phyloP scores from a whole-genome alignment of 2,797 vertebrate species.

The Coluber constrictor region DNA sequence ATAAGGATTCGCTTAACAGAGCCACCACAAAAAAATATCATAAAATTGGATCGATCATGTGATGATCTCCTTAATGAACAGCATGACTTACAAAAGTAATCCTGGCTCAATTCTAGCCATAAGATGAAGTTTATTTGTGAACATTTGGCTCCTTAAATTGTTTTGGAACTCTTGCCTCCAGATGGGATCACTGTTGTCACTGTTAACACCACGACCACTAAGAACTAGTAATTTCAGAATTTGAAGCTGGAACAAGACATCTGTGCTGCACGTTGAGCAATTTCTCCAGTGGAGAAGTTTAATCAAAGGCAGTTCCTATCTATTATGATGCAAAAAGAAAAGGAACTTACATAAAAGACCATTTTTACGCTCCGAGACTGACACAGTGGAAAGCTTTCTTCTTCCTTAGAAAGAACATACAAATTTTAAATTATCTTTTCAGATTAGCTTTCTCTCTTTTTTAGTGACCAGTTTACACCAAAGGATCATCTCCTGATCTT shows the following conservation, averaged over 20 bases:
- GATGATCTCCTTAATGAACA: too few species aligned
- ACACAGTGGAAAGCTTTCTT: conserved; percentile 5
- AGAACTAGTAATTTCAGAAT: neutral
- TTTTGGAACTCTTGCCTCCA: neutral
- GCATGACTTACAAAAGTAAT: neutral
- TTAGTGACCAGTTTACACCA: neutral
- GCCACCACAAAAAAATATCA: too few species aligned
- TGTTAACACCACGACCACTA: neutral
- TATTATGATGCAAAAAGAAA: neutral
- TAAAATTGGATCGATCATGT: too few species aligned
- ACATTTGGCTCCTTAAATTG: neutral
- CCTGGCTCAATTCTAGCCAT: neutral
- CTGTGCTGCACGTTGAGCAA: neutral
- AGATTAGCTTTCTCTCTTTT: accelerated
- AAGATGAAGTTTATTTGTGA: neutral
- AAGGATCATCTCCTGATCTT: neutral
- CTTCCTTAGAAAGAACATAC: conserved; percentile 49
- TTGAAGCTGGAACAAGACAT: neutral
- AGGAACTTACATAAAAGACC: conserved; percentile 63
- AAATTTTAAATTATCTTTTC: conserved; percentile 23
- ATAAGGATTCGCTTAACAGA: too few species aligned
- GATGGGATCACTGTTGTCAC: neutral
- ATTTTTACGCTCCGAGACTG: conserved; percentile 23
- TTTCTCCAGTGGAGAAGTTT: neutral
- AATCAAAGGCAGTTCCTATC: neutral